Base-by-base conservation (phyloP, 2,113 vertebrate species). In the Epinephelus cyanopodus region DNA sequence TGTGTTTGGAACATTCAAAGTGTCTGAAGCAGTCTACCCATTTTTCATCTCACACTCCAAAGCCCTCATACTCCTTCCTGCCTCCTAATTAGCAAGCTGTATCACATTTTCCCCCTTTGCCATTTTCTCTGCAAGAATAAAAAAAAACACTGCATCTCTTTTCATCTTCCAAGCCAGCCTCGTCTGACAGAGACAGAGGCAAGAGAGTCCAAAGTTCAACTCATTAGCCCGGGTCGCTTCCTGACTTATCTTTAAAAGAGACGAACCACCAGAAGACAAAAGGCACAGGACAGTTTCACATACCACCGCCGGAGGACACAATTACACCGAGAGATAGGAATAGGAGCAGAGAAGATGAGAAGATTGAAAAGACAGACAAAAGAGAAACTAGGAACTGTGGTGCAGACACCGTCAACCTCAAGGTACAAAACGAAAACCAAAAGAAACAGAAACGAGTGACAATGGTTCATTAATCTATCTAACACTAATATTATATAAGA, bases 191-290 rank as follows among this genome's bases (percentile, higher is more conserved):
- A 95, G 79, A 95, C 86, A 82, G 94, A 83, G 60, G 75, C 84
- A 93, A 93, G 95, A 93, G 92, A 92, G 95, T 95, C 95, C 96
- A 96, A 95, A 97, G 97, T 89, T 94, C 92, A 97, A 95, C 74
- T 96, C 96, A 95, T 96, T 94, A 96, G 92, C 93, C 92, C 87
- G 72, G 96, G 95, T 96, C 95, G 97, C 94, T 97, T 98, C 96
- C 96, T 95, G 94, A 94, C 95, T 93, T 94, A 94, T 96, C 92
- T 90, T 90, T 77, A 89, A 89, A 92, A 81, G 57, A 65, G 33
- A 77, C 23, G n/a, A 84, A 74, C 56, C 80, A 56, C 72, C 78
- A 73, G 76, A 77, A 27, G 72, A 91, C 79, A 75, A 79, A 83
- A 68, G 69, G 54, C 27, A 50, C 72, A 27, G 60, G 73, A 72